Evolutionary conservation across 64 coral and sea anemone genomes (phyloP).

Genomic region (Dendronephthya gigantea): DNA sequence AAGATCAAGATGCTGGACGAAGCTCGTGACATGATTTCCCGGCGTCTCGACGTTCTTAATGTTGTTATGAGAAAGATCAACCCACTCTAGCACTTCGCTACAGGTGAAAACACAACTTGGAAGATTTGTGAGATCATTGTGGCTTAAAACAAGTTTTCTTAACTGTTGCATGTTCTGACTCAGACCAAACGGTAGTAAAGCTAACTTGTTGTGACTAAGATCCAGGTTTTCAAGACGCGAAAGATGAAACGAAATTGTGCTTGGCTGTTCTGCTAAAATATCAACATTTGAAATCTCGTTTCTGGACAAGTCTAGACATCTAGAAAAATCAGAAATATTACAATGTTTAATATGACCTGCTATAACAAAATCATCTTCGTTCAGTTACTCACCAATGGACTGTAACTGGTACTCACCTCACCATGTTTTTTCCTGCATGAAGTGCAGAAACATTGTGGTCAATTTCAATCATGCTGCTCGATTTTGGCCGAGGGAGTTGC

Average conservation of each 20-base stretch:
- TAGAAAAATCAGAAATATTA: neutral
- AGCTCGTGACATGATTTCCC: neutral
- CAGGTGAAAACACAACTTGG: neutral
- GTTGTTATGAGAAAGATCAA: constrained; percentile 7
- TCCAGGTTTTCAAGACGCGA: constrained; percentile 71
- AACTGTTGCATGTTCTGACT: neutral
- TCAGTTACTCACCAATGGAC: neutral
- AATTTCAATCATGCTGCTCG: neutral
- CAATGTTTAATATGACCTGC: neutral
- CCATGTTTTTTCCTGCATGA: neutral
- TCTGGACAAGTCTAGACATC: constrained; percentile 59
- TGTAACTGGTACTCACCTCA: neutral
- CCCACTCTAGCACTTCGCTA: neutral
- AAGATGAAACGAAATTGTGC: constrained; percentile 31
- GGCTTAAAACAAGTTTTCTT: neutral
- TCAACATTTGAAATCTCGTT: constrained; percentile 54
- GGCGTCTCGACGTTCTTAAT: neutral
- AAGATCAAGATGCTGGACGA: neutral
- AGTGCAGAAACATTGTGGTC: neutral
- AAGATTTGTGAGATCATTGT: neutral
- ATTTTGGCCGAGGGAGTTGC: neutral
- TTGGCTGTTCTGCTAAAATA: constrained; percentile 32
- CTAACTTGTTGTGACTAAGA: constrained; percentile 60
- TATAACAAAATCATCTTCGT: neutral
- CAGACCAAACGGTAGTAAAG: neutral